Base-by-base conservation (phyloP, 2,113 vertebrate genomes). In the Prochilodus magdalenae region DNA sequence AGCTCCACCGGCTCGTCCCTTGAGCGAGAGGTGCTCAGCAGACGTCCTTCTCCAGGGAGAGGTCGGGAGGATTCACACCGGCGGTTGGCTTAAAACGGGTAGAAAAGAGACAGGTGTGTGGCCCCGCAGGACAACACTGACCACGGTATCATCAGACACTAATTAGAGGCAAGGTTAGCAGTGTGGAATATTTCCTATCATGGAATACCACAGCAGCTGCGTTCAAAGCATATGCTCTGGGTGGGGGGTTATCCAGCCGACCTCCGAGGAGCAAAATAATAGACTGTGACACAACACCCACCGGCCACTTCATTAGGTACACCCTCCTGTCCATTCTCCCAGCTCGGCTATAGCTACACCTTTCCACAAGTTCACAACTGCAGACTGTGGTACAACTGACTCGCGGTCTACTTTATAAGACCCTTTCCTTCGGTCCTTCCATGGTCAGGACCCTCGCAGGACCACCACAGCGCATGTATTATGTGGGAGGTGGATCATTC, bases 1-100 rank as follows among this genome's bases (percentile, higher is more conserved):
- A 51, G 49, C 49, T 51, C 49, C 7, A 16, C 5, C 16, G 49
- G 49, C 49, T 11, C 49, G 3, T 22, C 57, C 57, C 57, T 72
- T 75, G 40, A 73, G 71, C 65, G 74, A 66, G 27, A 7, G 29
- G 44, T 69, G 84, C 29, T 51, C 49, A 7, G 29, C 27, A 65
- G 80, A 57, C 62, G 63, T 75, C 75, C 70, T 79, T 71, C 80
- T 57, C 47, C 65, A 65, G 63, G 47, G 65, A 65, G 75, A 78
- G 70, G 82, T 72, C 75, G 84, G 24, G 72, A 49, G 85, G 81
- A 80, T 86, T 86, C 59, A 51, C 79, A 79, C 71, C 53, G 40
- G 27, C 11, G 30, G 60, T 51, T 27, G 26, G 67, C 71, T 73
- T 30, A 53, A 30, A 71, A 67, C 24, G 22, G 36, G n/a, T 26